A percentile compares a stretch with the other conserved stretches of the same genome.
phyloP scores from a whole-genome alignment of 2,888 invertebrate species.

The Rhagonycha lutea region DNA sequence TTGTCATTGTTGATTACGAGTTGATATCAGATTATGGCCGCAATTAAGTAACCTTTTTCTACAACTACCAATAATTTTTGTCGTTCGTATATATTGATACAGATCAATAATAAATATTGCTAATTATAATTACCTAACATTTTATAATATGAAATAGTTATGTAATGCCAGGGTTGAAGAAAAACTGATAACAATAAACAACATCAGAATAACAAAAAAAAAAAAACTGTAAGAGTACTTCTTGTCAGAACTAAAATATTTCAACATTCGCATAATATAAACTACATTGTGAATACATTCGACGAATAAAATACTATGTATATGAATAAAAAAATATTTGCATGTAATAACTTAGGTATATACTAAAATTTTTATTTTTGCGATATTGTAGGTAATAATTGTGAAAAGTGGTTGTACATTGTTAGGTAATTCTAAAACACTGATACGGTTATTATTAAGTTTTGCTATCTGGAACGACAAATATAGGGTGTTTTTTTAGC shows the following conservation, averaged over 20 bases:
- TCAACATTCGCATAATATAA: not conserved
- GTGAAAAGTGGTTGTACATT: not conserved
- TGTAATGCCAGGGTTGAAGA: too few species aligned
- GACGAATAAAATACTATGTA: not conserved
- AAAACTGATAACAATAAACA: too few species aligned
- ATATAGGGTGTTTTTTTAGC: too few species aligned
- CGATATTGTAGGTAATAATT: not conserved
- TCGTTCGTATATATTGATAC: constrained; percentile 1
- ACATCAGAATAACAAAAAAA: too few species aligned
- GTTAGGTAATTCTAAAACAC: not conserved
- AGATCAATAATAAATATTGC: not conserved
- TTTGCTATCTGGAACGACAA: too few species aligned
- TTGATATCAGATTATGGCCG: constrained; percentile 26
- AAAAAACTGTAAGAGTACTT: too few species aligned
- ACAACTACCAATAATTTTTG: constrained; percentile 14
- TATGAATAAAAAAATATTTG: not conserved
- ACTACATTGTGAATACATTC: not conserved
- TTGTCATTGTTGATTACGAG: constrained; percentile 25
- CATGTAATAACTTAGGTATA: not conserved
- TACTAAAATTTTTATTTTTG: not conserved
- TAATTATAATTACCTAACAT: not conserved
- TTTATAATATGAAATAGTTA: too few species aligned
- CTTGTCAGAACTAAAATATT: not conserved
- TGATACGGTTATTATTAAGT: not conserved
- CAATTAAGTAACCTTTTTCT: constrained; percentile 25